Conservation (phyloP, 2,113 vertebrate genomes). For the Colossoma macropomum region DNA sequence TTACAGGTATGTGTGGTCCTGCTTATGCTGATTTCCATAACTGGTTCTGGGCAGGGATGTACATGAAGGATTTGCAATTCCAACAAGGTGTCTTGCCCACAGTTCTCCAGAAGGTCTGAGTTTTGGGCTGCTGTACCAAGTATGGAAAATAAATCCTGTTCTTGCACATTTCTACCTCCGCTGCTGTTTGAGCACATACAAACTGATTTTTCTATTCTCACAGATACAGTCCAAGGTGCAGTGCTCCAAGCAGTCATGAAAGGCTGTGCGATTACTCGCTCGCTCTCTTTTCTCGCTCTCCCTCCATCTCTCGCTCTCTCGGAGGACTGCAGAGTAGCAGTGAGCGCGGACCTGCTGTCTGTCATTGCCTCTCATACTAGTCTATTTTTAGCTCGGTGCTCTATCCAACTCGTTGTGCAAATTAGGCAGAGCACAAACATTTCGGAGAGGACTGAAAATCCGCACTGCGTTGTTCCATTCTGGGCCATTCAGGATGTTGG, state of each 20-base stretch:
- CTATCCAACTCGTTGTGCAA: slow-evolving; percentile 60
- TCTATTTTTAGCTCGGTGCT: slow-evolving; percentile 72
- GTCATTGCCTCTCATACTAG: slow-evolving; percentile 53
- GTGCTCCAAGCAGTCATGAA: slow-evolving; percentile 36
- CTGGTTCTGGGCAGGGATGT: neutral
- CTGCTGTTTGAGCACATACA: neutral
- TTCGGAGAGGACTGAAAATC: slow-evolving; percentile 59
- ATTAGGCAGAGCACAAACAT: slow-evolving; percentile 65
- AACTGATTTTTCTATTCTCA: neutral
- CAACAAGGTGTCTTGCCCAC: neutral
- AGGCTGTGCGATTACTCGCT: slow-evolving; percentile 9
- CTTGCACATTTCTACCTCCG: neutral
- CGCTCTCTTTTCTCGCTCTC: slow-evolving; percentile 10
- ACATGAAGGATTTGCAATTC: neutral
- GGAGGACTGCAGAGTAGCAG: slow-evolving; percentile 47
- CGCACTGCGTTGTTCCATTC: neutral
- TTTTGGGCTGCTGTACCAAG: neutral
- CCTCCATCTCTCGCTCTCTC: slow-evolving; percentile 31
- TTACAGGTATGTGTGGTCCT: neutral
- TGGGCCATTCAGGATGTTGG: slow-evolving; percentile 9
- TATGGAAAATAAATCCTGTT: neutral
- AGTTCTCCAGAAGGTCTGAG: neutral
- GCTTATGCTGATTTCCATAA: neutral
- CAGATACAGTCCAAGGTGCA: slow-evolving; percentile 30
- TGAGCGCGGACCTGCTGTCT: slow-evolving; percentile 49